Evolutionary conservation across 2,888 invertebrate species (phyloP).

Genomic region (Exephanes ischioxanthus): DNA sequence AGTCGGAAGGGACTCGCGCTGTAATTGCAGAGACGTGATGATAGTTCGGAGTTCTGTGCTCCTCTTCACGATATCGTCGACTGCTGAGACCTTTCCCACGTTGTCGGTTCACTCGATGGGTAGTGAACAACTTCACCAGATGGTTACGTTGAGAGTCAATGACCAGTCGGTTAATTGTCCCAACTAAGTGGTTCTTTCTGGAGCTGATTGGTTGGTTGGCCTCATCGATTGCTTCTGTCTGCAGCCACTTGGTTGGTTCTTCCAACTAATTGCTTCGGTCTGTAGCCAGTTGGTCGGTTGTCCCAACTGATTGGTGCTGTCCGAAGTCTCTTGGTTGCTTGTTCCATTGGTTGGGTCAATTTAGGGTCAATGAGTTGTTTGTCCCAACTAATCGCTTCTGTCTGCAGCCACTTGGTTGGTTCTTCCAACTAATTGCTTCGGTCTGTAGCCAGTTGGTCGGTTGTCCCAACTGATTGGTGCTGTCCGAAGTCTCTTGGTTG

Average conservation of each 20-base stretch:
- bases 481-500: neutral
- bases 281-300: no score
- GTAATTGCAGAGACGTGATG: slow-evolving; percentile 25
- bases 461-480: neutral
- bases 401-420: neutral
- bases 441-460: neutral
- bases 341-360: neutral
- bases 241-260: neutral
- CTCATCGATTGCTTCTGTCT: neutral
- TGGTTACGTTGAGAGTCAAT: neutral
- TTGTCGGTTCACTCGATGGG: neutral
- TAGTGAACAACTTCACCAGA: neutral
- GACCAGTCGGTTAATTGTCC: neutral
- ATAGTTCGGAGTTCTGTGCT: neutral
- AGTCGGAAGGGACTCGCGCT: neutral
- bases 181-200: neutral
- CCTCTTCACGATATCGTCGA: neutral
- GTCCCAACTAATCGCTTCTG: no score
- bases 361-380: neutral
- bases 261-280: neutral
- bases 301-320: no score
- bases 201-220: neutral
- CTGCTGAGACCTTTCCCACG: slow-evolving; percentile 5
- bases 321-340: neutral
- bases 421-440: neutral